A percentile compares a stretch with the other conserved stretches of the same genome.
phyloP scores from a whole-genome alignment of 1,140 invertebrate genomes.

The Vanessa tameamea region DNA sequence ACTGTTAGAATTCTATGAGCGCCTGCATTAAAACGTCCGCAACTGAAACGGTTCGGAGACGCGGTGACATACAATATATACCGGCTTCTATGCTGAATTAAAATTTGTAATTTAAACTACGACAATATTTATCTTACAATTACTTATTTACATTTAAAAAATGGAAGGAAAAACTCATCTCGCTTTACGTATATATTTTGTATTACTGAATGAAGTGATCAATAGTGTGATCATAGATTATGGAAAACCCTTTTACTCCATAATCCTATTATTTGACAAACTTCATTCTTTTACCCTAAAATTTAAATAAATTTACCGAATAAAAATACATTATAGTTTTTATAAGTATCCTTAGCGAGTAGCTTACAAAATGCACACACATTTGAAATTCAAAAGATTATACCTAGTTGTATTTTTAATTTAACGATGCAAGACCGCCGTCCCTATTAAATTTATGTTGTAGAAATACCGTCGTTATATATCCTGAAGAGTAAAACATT shows the following conservation, averaged over 20 bases:
- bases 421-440: constrained; percentile 19
- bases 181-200: too few relatives aligned
- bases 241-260: too few relatives aligned
- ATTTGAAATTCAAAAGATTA: constrained; percentile 17
- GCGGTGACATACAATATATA: constrained; percentile 7
- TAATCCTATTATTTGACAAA: too few relatives aligned
- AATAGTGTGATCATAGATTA: too few relatives aligned
- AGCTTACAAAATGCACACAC: neutral
- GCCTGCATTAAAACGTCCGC: constrained; percentile 24
- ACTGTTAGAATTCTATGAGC: constrained; percentile 41
- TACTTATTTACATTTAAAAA: neutral
- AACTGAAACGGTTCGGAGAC: constrained; percentile 10
- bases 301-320: neutral
- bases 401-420: constrained; percentile 21
- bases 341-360: neutral
- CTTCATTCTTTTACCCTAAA: too few relatives aligned
- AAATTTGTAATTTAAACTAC: neutral
- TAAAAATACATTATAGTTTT: neutral
- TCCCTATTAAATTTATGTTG: neutral
- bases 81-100: neutral
- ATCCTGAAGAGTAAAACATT: neutral
- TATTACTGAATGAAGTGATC: too few relatives aligned
- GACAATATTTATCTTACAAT: neutral
- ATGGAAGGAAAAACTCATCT: too few relatives aligned
- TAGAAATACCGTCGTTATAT: neutral